These are phyloP conservation scores for Cryptosula pallasiana DNA, from an alignment of 2,888 invertebrate genomes.

Conservation along the genomic window DNA sequence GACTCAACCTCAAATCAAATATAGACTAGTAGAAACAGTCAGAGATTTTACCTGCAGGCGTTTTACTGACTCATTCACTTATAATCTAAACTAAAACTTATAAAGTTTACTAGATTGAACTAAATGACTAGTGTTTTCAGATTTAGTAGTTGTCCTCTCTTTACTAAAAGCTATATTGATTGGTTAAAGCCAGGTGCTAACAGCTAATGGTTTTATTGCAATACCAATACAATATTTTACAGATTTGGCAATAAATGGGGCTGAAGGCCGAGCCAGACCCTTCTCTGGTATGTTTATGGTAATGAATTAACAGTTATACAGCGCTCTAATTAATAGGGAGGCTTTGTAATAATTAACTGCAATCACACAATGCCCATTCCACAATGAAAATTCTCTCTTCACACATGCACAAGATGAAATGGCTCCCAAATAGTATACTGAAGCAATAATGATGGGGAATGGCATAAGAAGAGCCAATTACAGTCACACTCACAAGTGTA, in stretches of 20 bases:
- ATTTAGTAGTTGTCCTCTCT: slow-evolving; percentile 12
- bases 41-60: too few species aligned
- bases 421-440: neutral
- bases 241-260: slow-evolving; percentile 6
- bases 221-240: slow-evolving; percentile 6
- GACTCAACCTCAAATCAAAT: neutral
- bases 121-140: too few species aligned
- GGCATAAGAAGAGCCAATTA: too few species aligned
- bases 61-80: too few species aligned
- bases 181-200: neutral
- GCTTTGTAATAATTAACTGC: neutral
- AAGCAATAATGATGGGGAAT: neutral
- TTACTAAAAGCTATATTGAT: neutral
- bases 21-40: too few species aligned
- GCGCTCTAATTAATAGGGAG: neutral
- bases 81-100: too few species aligned
- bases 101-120: too few species aligned
- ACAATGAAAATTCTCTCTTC: neutral
- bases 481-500: too few species aligned
- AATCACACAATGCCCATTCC: neutral
- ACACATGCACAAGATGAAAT: neutral
- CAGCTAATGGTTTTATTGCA: slow-evolving; percentile 15
- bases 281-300: neutral
- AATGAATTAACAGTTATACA: slow-evolving; percentile 18
- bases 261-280: neutral